These are phyloP conservation scores for Monoplex corrugatus DNA, from an alignment of 2,888 invertebrate genomes.

Conservation along the genomic window DNA sequence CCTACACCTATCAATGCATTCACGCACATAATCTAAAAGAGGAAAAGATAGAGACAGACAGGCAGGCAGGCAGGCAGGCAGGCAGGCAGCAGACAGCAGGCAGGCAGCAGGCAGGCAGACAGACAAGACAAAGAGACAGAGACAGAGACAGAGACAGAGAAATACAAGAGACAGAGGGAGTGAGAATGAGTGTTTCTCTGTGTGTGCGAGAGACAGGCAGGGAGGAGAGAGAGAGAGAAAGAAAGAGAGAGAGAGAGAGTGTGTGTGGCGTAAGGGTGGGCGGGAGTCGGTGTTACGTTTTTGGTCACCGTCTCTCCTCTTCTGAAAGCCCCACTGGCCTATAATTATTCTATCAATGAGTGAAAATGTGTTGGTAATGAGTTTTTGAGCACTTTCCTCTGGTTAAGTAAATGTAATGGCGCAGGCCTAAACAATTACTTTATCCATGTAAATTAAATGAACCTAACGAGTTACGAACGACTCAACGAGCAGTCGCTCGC, in stretches of 20 bases:
- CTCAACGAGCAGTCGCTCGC: no score
- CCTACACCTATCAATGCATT: neutral
- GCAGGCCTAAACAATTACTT: no score
- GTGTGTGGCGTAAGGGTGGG: slow-evolving; percentile 29
- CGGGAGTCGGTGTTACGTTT: neutral
- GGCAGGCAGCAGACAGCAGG: neutral
- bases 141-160: neutral
- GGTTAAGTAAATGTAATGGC: no score
- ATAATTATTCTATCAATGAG: no score
- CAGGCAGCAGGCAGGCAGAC: neutral
- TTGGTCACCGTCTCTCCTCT: neutral
- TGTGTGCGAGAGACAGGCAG: neutral
- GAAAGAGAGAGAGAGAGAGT: slow-evolving; percentile 38
- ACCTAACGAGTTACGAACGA: no score
- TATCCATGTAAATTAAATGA: no score
- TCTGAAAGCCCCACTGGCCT: no score
- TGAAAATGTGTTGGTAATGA: no score
- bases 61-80: neutral
- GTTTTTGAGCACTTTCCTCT: no score
- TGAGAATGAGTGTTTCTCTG: neutral
- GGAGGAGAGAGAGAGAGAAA: slow-evolving; percentile 34
- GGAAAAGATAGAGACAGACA: neutral
- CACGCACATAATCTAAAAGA: neutral
- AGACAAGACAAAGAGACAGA: neutral
- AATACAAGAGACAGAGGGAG: neutral